A percentile compares a stretch with the other conserved stretches of the same genome.
phyloP scores from a whole-genome alignment of 2,797 vertebrate species.

The Sebastes diploproa region DNA sequence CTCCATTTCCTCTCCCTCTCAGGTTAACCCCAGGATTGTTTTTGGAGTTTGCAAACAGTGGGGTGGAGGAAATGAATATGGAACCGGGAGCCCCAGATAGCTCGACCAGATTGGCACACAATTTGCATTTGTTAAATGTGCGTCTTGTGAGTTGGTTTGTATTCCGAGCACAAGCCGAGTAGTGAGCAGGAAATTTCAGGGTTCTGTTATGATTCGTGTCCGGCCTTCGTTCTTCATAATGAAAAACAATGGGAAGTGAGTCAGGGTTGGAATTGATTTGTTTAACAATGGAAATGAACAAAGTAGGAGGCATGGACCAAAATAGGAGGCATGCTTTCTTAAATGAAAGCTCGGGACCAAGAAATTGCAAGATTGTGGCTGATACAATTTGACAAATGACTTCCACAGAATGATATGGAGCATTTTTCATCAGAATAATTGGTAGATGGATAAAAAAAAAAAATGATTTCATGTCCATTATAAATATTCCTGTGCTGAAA shows the following conservation, averaged over 20 bases:
- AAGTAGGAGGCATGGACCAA: constrained; percentile 76
- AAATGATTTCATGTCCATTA: constrained; percentile 48
- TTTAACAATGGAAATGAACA: constrained; percentile 82
- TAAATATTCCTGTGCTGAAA: constrained; percentile 29
- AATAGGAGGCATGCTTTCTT: constrained; percentile 70
- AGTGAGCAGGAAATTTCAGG: constrained; percentile 78
- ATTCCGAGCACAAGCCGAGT: constrained; percentile 77
- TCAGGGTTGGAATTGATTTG: constrained; percentile 80
- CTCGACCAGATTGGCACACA: constrained; percentile 71
- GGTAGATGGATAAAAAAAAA: constrained; percentile 44
- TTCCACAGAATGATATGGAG: constrained; percentile 60
- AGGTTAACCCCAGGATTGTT: constrained; percentile 68
- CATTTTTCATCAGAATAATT: constrained; percentile 68
- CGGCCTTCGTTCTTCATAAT: constrained; percentile 75
- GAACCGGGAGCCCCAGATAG: constrained; percentile 60
- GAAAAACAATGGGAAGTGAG: constrained; percentile 81
- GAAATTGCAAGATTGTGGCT: constrained; percentile 74
- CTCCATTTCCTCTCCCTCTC: constrained; percentile 67
- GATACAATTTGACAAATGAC: constrained; percentile 75
- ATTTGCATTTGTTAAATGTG: constrained; percentile 80
- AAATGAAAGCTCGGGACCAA: constrained; percentile 72
- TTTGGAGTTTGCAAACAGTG: constrained; percentile 66
- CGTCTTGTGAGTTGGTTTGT: constrained; percentile 72
- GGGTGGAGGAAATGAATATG: constrained; percentile 76
- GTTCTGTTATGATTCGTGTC: constrained; percentile 77